phyloP scores from a whole-genome alignment of 2,888 invertebrate genomes.

The Nomada goodeniana region DNA sequence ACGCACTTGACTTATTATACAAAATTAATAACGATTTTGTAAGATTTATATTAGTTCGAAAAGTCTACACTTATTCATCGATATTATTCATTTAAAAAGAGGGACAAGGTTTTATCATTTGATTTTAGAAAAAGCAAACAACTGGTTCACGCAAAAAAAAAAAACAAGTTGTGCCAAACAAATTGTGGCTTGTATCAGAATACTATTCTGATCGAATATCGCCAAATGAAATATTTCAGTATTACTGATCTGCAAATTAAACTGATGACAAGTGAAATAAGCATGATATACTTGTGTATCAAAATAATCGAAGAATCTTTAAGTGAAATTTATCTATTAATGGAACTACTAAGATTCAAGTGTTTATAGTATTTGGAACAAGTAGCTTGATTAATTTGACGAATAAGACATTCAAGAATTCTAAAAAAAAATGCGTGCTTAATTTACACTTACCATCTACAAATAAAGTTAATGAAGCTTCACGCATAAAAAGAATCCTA shows the following conservation, averaged over 20 bases:
- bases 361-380: slow-evolving; percentile 12
- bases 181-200: too few relatives aligned
- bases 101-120: too few relatives aligned
- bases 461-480: slow-evolving; percentile 77
- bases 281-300: neutral
- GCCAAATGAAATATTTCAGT: too few relatives aligned
- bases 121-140: too few relatives aligned
- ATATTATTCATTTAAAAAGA: neutral
- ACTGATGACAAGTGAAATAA: too few relatives aligned
- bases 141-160: too few relatives aligned
- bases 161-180: too few relatives aligned
- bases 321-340: slow-evolving; percentile 13
- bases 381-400: neutral
- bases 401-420: slow-evolving; percentile 31
- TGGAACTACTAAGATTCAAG: slow-evolving; percentile 4
- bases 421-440: slow-evolving; percentile 42
- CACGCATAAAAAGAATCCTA: slow-evolving; percentile 73
- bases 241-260: too few relatives aligned
- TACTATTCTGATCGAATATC: too few relatives aligned
- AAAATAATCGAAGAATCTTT: neutral
- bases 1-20: neutral
- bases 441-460: slow-evolving; percentile 74
- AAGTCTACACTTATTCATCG: neutral
- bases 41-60: neutral
- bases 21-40: too few relatives aligned